Evolutionary conservation across 2,888 invertebrate genomes (phyloP).

Genomic region (Onthophagus sagittarius): DNA sequence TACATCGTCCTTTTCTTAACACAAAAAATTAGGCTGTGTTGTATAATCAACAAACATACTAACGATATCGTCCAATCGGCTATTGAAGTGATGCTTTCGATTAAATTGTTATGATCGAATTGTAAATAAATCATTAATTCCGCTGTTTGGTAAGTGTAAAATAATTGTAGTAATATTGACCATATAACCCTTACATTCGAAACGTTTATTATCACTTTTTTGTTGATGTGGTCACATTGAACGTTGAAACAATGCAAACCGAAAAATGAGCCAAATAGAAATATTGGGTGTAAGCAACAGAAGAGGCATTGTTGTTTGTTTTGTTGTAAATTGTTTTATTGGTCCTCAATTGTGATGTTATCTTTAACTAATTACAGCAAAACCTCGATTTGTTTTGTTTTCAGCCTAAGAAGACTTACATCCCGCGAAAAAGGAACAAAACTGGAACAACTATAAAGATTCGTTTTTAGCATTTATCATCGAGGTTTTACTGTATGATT

Average conservation of each 20-base stretch:
- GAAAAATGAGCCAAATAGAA: background rate
- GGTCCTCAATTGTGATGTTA: background rate
- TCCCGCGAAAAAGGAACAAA: no score
- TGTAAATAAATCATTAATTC: background rate
- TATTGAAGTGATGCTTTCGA: background rate
- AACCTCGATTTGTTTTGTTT: no score
- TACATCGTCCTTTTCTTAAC: background rate
- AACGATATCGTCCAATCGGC: background rate
- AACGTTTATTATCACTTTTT: background rate
- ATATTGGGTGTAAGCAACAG: background rate
- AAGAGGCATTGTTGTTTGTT: conserved; percentile 6
- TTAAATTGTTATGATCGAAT: background rate
- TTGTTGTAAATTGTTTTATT: conserved; percentile 19
- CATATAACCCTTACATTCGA: background rate
- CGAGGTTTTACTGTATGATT: background rate
- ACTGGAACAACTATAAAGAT: no score
- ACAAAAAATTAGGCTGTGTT: background rate
- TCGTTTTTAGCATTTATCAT: no score
- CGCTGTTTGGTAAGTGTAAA: background rate
- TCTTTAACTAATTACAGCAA: background rate
- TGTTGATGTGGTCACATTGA: background rate
- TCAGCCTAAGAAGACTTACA: no score
- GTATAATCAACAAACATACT: background rate
- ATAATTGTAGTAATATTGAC: background rate
- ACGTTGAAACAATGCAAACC: background rate